Conservation (phyloP, 2,797 vertebrate species). For the Protosalanx chinensis region DNA sequence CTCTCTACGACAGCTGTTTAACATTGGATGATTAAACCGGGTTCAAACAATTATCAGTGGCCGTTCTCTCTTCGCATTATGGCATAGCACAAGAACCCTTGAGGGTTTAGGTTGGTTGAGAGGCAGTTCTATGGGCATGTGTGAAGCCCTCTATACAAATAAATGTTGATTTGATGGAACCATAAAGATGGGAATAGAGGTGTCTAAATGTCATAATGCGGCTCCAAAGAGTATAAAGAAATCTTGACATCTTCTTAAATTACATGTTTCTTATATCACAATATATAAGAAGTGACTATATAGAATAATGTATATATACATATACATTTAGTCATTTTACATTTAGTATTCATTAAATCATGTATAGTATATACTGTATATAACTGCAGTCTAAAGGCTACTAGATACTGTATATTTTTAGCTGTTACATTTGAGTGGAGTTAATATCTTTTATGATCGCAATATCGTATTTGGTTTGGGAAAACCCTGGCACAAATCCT, state of each 20-base stretch:
- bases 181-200: constrained; percentile 33
- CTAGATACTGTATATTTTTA: constrained; percentile 7
- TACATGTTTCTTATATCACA: constrained; percentile 14
- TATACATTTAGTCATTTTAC: background rate
- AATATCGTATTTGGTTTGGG: too few species aligned
- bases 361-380: too few species aligned
- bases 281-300: too few species aligned
- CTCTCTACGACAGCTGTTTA: constrained; percentile 49
- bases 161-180: constrained; percentile 6
- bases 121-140: too few species aligned
- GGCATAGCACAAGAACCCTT: background rate
- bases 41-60: constrained; percentile 56
- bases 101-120: too few species aligned
- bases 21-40: constrained; percentile 49
- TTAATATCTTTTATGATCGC: too few species aligned
- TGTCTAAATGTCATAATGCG: constrained; percentile 49
- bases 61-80: constrained; percentile 56
- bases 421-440: background rate
- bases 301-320: constrained; percentile 18
- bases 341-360: too few species aligned
- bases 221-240: constrained; percentile 43
- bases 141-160: too few species aligned
- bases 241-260: constrained; percentile 40
- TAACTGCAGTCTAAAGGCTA: too few species aligned
- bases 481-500: too few species aligned